phyloP scores from a whole-genome alignment of 2,797 vertebrate species.

The Darevskia nairensis region DNA sequence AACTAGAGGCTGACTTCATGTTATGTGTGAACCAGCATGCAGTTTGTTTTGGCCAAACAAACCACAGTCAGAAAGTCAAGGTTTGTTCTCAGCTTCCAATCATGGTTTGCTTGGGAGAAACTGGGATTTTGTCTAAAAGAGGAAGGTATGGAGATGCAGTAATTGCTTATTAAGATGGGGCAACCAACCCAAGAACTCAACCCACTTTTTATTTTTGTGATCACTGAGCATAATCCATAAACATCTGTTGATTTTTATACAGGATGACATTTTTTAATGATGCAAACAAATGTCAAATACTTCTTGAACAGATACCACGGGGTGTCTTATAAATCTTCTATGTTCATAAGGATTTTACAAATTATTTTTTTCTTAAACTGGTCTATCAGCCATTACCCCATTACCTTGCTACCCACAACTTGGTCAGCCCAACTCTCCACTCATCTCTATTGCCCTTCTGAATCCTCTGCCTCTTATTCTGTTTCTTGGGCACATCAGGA shows the following conservation, averaged over 20 bases:
- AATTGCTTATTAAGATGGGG: no score
- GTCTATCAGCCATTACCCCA: background rate
- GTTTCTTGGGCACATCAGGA: background rate
- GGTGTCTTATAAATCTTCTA: background rate
- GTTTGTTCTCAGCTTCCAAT: no score
- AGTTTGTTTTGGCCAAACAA: no score
- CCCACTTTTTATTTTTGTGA: background rate
- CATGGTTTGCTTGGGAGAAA: background rate
- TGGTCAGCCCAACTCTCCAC: background rate
- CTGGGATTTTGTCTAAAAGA: no score
- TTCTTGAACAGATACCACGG: background rate
- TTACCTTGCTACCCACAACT: background rate
- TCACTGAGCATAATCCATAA: background rate
- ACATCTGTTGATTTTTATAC: background rate
- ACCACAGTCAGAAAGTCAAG: no score
- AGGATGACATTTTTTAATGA: background rate
- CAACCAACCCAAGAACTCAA: background rate
- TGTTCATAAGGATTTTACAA: background rate
- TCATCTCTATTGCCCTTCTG: background rate
- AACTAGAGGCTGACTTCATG: background rate
- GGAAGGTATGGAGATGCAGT: no score
- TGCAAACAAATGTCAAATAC: no score
- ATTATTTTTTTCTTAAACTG: background rate
- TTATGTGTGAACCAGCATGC: no score
- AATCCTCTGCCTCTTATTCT: background rate